A percentile compares a stretch with the other conserved stretches of the same genome.
Conservation (phyloP, 2,888 invertebrate species). For the Theretra japonica region DNA sequence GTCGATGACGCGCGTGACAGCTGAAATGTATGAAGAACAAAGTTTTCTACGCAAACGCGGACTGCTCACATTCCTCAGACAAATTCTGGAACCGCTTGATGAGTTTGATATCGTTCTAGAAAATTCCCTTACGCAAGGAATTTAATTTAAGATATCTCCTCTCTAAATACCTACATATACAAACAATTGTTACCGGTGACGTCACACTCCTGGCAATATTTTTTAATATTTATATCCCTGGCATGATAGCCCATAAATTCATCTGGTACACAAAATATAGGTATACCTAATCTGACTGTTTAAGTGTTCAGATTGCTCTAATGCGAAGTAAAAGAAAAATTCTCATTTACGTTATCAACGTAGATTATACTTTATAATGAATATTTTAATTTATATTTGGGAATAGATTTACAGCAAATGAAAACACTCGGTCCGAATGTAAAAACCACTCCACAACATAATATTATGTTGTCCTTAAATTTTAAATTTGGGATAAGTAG, state of each 20-base stretch:
- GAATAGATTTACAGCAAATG: neutral
- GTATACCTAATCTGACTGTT: neutral
- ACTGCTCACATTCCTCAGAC: conserved; percentile 93
- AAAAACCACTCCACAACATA: neutral
- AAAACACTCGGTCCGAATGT: neutral
- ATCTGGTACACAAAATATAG: neutral
- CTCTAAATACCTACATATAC: neutral
- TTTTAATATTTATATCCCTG: neutral
- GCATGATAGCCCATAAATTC: conserved; percentile 1
- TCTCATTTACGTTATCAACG: neutral
- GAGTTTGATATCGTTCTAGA: conserved; percentile 95
- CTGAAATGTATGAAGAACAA: conserved; percentile 98
- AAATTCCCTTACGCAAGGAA: conserved; percentile 90
- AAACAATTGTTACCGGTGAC: neutral
- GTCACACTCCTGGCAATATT: no score
- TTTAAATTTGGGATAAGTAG: conserved; percentile 1
- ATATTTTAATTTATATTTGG: conserved; percentile 6
- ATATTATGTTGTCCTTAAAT: neutral
- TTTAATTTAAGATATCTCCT: conserved; percentile 52
- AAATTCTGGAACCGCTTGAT: conserved; percentile 95
- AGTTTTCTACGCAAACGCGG: conserved; percentile 96
- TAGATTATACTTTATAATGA: conserved; percentile 2
- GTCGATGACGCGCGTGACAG: conserved; percentile 94
- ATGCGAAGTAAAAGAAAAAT: neutral
- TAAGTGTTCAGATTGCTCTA: neutral